Base-by-base conservation (phyloP, 2,888 invertebrate species). In the Mycalesis mineus region DNA sequence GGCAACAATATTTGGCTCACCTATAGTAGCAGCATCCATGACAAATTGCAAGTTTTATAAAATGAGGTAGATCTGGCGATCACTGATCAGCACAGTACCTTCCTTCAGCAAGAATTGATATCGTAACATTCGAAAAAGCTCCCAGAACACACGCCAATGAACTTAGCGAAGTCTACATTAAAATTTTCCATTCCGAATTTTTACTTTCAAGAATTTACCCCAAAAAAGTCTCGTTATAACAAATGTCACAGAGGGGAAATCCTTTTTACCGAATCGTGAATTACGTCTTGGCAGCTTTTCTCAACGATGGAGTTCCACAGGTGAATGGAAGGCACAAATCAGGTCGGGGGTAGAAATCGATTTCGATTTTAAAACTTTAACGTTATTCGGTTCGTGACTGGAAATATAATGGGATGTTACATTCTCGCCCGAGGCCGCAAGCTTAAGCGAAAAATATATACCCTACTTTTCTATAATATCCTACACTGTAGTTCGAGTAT, bases 311-410 rank as follows among this genome's bases (percentile, higher is more conserved):
- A 61, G 58, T 58, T 63, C 65, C 56, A 64, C 72, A 73, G 70
- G 73, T 74, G 71, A 70, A 67, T 65, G 62, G 65, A 65, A 62
- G 67, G 68, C 66, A 68, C 68, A 71, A 77, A 75, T 73, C 72
- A 71, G 77, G 78, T 74, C 77, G 74, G 67, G 70, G 33, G 47
- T 47, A 70, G 63, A 68, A 75, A 75, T 77, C 78, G 74, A 76
- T 76, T 69, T 65, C 63, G 63, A 71, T 67, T 74, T 73, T 74
- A 68, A 74, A 74, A 72, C 66, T 71, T 71, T 65, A 67, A 69
- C 71, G 63, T 62, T 63, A 64, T 64, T 64, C 68, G 65, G 58
- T 63, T 64, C 64, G 67, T 65, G 68, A 64, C 63, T 65, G 61
- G 63, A 67, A 64, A 68, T 65, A 65, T 65, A 66, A 68, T 65